Evolutionary conservation across 2,113 vertebrate species (phyloP).

Genomic region (Rhegmatorhina hoffmannsi): DNA sequence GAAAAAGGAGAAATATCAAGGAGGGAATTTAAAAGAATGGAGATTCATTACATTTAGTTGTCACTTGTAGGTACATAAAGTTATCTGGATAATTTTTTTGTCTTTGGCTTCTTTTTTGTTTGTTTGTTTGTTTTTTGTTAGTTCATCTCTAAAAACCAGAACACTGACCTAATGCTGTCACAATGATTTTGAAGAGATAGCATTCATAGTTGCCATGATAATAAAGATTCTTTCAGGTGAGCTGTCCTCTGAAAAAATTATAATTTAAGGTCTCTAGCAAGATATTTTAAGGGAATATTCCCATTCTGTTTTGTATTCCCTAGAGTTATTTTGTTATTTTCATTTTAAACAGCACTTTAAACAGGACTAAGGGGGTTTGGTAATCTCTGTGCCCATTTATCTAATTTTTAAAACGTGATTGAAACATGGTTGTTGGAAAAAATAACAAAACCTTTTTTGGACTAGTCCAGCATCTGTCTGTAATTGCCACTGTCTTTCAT

Average conservation of each 20-base stretch:
- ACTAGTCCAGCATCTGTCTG: neutral
- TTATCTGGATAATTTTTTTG: neutral
- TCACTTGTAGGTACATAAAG: neutral
- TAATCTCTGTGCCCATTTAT: neutral
- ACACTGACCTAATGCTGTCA: neutral
- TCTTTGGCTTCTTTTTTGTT: neutral
- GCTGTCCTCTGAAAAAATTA: neutral
- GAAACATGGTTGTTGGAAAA: neutral
- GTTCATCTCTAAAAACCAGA: neutral
- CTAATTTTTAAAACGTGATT: neutral
- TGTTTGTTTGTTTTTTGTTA: neutral
- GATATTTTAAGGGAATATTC: neutral
- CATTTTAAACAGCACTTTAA: neutral
- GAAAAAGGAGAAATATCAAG: neutral
- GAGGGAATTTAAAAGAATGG: neutral
- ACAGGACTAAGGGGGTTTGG: fast-evolving
- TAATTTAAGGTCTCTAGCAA: neutral
- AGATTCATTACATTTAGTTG: neutral
- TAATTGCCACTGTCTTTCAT: neutral
- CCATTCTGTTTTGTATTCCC: neutral
- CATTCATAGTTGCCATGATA: neutral
- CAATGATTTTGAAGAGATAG: neutral
- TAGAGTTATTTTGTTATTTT: neutral
- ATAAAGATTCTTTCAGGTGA: neutral
- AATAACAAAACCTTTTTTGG: neutral